phyloP scores from a whole-genome alignment of 2,888 invertebrate genomes.

The Griposia aprilina region DNA sequence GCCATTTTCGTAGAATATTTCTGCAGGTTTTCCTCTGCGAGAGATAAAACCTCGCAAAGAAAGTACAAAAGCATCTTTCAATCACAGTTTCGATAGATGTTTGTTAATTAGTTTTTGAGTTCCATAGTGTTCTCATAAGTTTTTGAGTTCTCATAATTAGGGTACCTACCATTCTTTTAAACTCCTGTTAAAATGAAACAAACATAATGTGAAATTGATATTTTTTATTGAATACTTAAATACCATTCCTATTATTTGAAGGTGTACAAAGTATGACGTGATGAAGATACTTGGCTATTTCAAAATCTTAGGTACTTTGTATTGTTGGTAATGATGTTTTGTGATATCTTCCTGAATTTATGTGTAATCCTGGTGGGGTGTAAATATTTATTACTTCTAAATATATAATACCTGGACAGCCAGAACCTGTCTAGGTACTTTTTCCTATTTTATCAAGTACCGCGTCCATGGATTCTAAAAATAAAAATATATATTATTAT shows the following conservation, averaged over 20 bases:
- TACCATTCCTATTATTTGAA: slow-evolving; percentile 29
- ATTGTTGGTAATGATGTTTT: background rate
- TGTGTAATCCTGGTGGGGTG: background rate
- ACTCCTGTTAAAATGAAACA: too few species aligned
- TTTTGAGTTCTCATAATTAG: too few species aligned
- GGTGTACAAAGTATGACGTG: slow-evolving; percentile 13
- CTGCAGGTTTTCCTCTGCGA: too few species aligned
- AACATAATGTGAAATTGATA: too few species aligned
- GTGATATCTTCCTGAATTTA: background rate
- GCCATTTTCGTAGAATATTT: too few species aligned
- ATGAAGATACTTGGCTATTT: background rate
- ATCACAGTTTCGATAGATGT: too few species aligned
- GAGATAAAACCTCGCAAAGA: too few species aligned
- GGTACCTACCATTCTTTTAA: too few species aligned
- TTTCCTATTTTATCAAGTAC: background rate
- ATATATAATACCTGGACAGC: background rate
- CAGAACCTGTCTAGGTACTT: slow-evolving; percentile 7
- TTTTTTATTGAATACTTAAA: slow-evolving; percentile 17
- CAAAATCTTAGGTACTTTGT: background rate
- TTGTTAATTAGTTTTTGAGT: too few species aligned
- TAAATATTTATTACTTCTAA: background rate
- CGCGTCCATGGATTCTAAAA: slow-evolving; percentile 15
- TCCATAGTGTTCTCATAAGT: too few species aligned
- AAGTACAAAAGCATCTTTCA: too few species aligned
- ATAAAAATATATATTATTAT: background rate